Evolutionary conservation across 1,140 invertebrate species (phyloP).

Genomic region (Gonatopus flavifemur): DNA sequence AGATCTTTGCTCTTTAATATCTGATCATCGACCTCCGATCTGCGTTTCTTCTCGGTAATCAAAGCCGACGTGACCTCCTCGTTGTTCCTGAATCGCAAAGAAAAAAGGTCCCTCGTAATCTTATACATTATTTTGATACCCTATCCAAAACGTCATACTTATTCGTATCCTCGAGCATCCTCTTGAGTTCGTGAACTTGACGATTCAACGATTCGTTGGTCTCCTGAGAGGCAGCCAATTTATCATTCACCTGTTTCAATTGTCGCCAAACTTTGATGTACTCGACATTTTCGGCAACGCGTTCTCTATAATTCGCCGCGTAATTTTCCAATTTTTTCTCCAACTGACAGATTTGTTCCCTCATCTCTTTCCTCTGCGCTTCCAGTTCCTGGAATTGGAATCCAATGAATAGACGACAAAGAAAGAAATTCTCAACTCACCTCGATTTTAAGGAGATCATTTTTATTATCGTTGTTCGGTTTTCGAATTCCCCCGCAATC

Average conservation of each 20-base stretch:
- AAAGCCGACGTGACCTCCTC: conserved; percentile 31
- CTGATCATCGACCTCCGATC: conserved; percentile 37
- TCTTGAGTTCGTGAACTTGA: conserved; percentile 40
- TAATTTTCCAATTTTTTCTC: conserved; percentile 38
- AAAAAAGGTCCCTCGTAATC: not conserved
- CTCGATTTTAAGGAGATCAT: conserved; percentile 39
- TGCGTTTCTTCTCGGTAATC: conserved; percentile 34
- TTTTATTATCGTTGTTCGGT: conserved; percentile 23
- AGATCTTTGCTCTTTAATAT: conserved; percentile 31
- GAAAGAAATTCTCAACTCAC: conserved; percentile 26
- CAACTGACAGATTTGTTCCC: conserved; percentile 36
- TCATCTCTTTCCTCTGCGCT: conserved; percentile 41
- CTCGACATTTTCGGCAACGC: conserved; percentile 49
- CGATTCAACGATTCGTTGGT: conserved; percentile 35
- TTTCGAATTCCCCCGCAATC: conserved; percentile 10
- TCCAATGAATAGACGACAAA: not conserved
- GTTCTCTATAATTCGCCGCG: conserved; percentile 34
- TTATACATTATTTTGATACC: not conserved
- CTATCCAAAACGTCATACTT: conserved; percentile 26
- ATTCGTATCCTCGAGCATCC: conserved; percentile 34
- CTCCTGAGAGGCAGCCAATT: conserved; percentile 32
- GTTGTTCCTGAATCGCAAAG: conserved; percentile 34
- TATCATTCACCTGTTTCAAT: conserved; percentile 47
- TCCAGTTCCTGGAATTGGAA: conserved; percentile 42
- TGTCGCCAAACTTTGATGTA: conserved; percentile 50